These are phyloP conservation scores for Bombyx mandarina DNA, from an alignment of 1,140 invertebrate species.

Conservation along the genomic window DNA sequence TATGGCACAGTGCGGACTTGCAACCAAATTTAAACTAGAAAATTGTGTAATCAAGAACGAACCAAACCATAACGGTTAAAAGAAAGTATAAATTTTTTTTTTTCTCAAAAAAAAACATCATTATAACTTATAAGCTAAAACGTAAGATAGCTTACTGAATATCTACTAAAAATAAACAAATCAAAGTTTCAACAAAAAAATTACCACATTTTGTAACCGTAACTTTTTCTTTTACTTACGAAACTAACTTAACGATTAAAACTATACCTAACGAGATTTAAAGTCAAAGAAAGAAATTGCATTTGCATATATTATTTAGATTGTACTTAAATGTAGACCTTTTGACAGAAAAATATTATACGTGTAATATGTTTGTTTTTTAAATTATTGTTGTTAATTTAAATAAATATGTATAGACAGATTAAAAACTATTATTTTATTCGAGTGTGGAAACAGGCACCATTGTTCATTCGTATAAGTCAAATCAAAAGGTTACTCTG, in stretches of 20 bases:
- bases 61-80: no score
- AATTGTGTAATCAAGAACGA: no score
- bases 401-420: constrained; percentile 1
- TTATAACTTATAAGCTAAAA: constrained; percentile 5
- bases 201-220: no score
- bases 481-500: no score
- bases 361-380: constrained; percentile 1
- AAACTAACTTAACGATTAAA: constrained; percentile 20
- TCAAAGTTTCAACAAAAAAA: constrained; percentile 1
- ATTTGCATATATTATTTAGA: constrained; percentile 22
- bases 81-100: neutral
- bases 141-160: neutral
- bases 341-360: no score
- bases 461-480: no score
- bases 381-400: constrained; percentile 1
- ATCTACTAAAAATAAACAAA: constrained; percentile 2
- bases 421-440: constrained; percentile 6
- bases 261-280: constrained; percentile 54
- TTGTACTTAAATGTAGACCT: constrained; percentile 51
- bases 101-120: constrained; percentile 10
- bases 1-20: constrained; percentile 41
- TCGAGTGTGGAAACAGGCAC: neutral
- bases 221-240: no score
- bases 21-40: neutral
- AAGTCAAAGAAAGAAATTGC: constrained; percentile 37